Percentiles rank a stretch among this genome's conserved stretches.
Evolutionary conservation across 2,797 vertebrate species (phyloP).

Genomic region (Ctenopoma multispine): DNA sequence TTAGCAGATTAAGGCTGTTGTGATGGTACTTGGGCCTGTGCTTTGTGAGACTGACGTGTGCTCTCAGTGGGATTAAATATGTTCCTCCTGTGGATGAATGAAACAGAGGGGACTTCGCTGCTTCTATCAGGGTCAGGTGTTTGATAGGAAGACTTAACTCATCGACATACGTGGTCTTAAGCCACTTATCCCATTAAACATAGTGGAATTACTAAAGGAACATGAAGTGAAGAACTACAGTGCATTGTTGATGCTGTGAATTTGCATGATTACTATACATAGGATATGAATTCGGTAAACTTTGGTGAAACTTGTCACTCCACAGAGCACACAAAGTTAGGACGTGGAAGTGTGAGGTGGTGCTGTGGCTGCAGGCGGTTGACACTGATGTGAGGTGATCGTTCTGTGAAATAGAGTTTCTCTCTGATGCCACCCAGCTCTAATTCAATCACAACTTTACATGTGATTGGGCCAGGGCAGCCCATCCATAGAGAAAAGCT

Average conservation of each 20-base stretch:
- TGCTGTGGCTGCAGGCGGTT: conserved; percentile 3
- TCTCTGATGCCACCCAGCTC: conserved; percentile 20
- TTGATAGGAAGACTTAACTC: background rate
- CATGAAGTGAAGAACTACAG: too few relatives aligned
- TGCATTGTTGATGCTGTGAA: too few relatives aligned
- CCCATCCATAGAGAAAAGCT: conserved; percentile 1
- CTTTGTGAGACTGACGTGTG: conserved; percentile 49
- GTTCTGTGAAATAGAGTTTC: conserved; percentile 29
- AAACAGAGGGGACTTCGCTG: background rate
- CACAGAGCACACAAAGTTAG: background rate
- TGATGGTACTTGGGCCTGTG: conserved; percentile 43
- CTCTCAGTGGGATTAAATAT: conserved; percentile 39
- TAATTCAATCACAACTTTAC: conserved; percentile 54
- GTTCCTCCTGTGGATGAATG: conserved; percentile 8
- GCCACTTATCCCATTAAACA: background rate
- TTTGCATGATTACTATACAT: too few relatives aligned
- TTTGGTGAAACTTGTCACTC: conserved; percentile 10
- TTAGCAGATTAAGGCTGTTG: conserved; percentile 58
- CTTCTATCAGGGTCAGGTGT: background rate
- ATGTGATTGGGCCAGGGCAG: conserved; percentile 18
- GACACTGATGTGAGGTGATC: conserved; percentile 53
- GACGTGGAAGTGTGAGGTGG: background rate
- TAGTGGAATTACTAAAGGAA: background rate
- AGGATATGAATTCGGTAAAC: background rate
- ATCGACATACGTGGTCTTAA: background rate